Evolutionary conservation across 2,797 vertebrate species (phyloP).

Genomic region (Merluccius polli): DNA sequence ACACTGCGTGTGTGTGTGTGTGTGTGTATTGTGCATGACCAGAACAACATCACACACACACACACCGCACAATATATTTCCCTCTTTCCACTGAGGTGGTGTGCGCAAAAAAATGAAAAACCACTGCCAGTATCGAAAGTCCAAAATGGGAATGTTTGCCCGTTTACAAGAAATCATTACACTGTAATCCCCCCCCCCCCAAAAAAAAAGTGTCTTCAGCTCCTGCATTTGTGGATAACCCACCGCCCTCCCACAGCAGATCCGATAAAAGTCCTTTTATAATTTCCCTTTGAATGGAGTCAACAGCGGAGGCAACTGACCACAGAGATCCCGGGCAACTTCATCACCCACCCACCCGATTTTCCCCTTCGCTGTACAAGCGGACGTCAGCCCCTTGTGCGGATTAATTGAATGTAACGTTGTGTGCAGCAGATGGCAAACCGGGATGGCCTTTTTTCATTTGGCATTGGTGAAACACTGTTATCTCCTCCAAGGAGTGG

Average conservation of each 20-base stretch:
- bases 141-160: background rate
- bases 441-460: background rate
- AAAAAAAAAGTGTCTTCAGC: background rate
- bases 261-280: background rate
- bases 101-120: background rate
- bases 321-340: background rate
- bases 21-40: background rate
- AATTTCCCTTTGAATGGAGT: background rate
- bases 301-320: background rate
- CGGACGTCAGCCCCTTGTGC: background rate
- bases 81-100: background rate
- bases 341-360: conserved; percentile 1
- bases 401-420: background rate
- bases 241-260: background rate
- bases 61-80: background rate
- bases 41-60: background rate
- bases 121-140: background rate
- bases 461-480: background rate
- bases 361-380: background rate
- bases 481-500: background rate
- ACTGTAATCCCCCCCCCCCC: background rate
- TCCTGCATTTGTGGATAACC: background rate
- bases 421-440: background rate
- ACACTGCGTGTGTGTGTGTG: background rate
- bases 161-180: background rate